Conservation (phyloP, 2,888 invertebrate genomes). For the Alentia gelatinosa region DNA sequence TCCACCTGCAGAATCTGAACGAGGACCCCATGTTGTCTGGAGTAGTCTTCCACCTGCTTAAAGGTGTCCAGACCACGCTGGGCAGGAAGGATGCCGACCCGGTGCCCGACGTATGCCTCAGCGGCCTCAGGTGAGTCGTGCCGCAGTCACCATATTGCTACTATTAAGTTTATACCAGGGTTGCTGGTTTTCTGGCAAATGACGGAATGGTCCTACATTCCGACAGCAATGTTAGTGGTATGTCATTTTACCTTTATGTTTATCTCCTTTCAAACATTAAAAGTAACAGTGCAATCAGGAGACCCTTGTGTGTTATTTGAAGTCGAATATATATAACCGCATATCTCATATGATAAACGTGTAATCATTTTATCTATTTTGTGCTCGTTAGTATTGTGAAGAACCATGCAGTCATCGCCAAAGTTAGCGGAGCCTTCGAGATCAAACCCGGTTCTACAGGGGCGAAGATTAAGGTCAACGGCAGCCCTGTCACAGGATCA, state of each 20-base stretch:
- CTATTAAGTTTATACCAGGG: too few relatives aligned
- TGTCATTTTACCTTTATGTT: too few relatives aligned
- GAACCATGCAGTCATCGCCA: slow-evolving; percentile 75
- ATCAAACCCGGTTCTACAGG: slow-evolving; percentile 75
- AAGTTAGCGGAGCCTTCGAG: slow-evolving; percentile 69
- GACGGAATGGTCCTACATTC: too few relatives aligned
- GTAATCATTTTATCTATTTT: too few relatives aligned
- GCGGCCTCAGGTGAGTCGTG: slow-evolving; percentile 78
- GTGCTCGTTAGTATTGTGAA: slow-evolving; percentile 80
- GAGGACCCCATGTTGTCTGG: slow-evolving; percentile 81
- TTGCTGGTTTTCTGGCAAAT: too few relatives aligned
- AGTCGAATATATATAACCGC: too few relatives aligned
- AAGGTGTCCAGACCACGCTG: slow-evolving; percentile 73
- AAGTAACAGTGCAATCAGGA: too few relatives aligned
- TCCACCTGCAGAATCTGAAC: slow-evolving; percentile 79
- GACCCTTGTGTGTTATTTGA: too few relatives aligned
- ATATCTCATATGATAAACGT: too few relatives aligned
- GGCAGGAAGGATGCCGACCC: slow-evolving; percentile 78
- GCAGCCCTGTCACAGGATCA: slow-evolving; percentile 76
- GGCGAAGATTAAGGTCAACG: slow-evolving; percentile 80
- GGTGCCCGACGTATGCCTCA: slow-evolving; percentile 75
- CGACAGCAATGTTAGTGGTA: too few relatives aligned
- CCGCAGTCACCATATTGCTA: too few relatives aligned
- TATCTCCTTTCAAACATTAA: too few relatives aligned
- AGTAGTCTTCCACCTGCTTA: slow-evolving; percentile 78